Evolutionary conservation across 2,113 vertebrate genomes (phyloP), one percentile per base, ranked within the genome.

Genomic region (Pogonocichla stellata): DNA sequence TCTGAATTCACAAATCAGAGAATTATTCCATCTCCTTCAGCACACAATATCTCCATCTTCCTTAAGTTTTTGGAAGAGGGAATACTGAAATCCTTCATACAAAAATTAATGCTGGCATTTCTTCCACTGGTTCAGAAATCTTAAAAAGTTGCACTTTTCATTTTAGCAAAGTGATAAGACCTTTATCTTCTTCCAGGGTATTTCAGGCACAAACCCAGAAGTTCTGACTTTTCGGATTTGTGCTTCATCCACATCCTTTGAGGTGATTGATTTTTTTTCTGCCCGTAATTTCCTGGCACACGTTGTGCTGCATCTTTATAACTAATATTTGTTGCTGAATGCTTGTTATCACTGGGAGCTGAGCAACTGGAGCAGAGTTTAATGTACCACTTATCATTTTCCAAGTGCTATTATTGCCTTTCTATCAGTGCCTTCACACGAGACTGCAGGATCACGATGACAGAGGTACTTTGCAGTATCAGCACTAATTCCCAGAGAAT

Each of bases 181-280:
- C 57, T 90, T 93, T 93, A 47, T 87, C 77, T 81, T 53, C 74
- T 90, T 53, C 66, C 78, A 93, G 45, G 66, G 33, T 53, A 22
- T 79, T 80, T 90, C 66, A 88, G 78, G 81, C 81, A 82, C 48
- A 82, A 82, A 71, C 10, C 19, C 69, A 90, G 47, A 73, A 94
- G 47, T 78, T 88, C 56, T 92, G 71, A 14, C 47, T 90, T 80
- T 80, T n/a, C 2, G 5, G 18, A 33, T 62, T 77, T 58, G 28
- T 47, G 56, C 28, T 71, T 86, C 34, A 23, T 58, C 80, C 60
- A 8, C 72, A 57, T 90, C 62, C 78, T 74, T 65, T 16, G 71
- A 88, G 54, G 29, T 34, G 92, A 96, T 51, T 54, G 90, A 95
- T 93, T 90, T 94, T 92, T 85, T 94, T 69, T 53, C 88, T 86